Conservation (phyloP, 1,140 invertebrate genomes). For the Polypedilum vanderplanki region DNA sequence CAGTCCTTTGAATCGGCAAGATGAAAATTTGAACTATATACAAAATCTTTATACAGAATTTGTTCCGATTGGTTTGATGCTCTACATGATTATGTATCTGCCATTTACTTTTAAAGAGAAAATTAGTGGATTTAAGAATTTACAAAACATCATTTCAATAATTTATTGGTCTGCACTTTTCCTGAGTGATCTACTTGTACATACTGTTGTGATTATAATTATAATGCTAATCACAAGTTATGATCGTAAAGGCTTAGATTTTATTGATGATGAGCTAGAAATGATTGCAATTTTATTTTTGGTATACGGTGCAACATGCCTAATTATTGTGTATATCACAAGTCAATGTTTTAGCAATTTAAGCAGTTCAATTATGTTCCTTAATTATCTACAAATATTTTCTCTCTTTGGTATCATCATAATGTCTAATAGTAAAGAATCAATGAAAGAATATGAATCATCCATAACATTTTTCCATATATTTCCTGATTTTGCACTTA, state of each 20-base stretch:
- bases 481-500: constrained; percentile 41
- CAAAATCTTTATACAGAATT: constrained; percentile 23
- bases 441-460: constrained; percentile 38
- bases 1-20: constrained; percentile 2
- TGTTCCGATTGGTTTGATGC: constrained; percentile 32
- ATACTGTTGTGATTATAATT: constrained; percentile 32
- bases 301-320: constrained; percentile 39
- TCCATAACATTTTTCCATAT: constrained; percentile 37
- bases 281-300: constrained; percentile 11
- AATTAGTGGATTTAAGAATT: constrained; percentile 38
- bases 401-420: constrained; percentile 35
- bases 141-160: constrained; percentile 38
- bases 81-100: constrained; percentile 40
- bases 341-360: constrained; percentile 36
- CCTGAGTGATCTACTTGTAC: constrained; percentile 36
- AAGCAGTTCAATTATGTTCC: background rate
- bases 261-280: background rate
- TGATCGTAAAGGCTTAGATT: background rate
- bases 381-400: constrained; percentile 36
- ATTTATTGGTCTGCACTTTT: constrained; percentile 38
- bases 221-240: background rate
- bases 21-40: constrained; percentile 23
- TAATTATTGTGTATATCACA: constrained; percentile 39
- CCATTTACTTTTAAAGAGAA: constrained; percentile 39
- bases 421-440: constrained; percentile 36